These are phyloP conservation scores for Tiphia femorata DNA, from an alignment of 2,888 invertebrate genomes.

Conservation along the genomic window DNA sequence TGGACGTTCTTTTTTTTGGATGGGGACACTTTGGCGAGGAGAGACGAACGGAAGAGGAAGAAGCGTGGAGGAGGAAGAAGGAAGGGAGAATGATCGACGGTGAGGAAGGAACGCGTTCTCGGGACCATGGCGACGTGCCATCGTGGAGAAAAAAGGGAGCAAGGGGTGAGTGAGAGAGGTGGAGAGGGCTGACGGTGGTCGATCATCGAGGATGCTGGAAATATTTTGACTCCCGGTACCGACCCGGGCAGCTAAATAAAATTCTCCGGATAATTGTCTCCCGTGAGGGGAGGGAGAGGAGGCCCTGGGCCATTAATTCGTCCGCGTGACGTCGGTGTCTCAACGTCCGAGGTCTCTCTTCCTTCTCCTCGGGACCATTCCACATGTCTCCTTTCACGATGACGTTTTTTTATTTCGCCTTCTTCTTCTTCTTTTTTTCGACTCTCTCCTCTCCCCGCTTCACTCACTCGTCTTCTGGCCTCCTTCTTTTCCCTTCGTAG, in stretches of 20 bases:
- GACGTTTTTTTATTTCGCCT: not conserved
- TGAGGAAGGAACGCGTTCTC: conserved; percentile 3
- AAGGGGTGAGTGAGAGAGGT: conserved; percentile 18
- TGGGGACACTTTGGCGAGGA: not conserved
- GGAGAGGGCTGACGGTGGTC: conserved; percentile 20
- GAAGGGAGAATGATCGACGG: conserved; percentile 7
- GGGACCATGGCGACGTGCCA: not conserved
- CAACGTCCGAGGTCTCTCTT: conserved; percentile 18
- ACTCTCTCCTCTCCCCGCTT: not conserved
- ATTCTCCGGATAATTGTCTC: conserved; percentile 45
- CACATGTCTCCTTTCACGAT: conserved; percentile 27
- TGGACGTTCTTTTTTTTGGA: not conserved
- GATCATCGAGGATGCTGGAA: conserved; percentile 43
- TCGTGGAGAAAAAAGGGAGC: not conserved
- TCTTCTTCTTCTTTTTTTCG: not conserved
- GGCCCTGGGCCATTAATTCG: conserved; percentile 40
- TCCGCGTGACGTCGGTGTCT: conserved; percentile 36
- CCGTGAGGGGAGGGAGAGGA: conserved; percentile 10
- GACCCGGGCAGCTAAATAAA: conserved; percentile 37
- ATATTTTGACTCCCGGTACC: conserved; percentile 41
- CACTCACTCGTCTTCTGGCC: conserved; percentile 4
- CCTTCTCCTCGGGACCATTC: conserved; percentile 11
- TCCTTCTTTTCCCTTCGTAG: too few relatives aligned
- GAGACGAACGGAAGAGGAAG: not conserved
- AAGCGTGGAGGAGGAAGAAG: not conserved